A percentile compares a stretch with the other conserved stretches of the same genome.
phyloP scores from a whole-genome alignment of 1,140 invertebrate species.

The Neotoxoptera formosana region DNA sequence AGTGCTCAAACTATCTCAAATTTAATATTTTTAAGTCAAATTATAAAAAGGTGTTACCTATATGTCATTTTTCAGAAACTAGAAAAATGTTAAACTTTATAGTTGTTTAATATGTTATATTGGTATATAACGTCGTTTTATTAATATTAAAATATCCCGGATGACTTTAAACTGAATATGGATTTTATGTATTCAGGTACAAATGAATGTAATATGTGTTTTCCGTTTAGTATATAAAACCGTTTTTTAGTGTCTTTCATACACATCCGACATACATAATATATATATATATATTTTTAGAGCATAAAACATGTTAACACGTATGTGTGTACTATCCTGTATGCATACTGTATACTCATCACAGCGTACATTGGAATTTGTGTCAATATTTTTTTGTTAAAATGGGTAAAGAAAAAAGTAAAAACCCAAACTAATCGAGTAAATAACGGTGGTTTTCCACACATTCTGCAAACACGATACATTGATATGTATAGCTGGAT shows the following conservation, averaged over 20 bases:
- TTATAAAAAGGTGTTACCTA: no score
- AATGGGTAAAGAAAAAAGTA: neutral
- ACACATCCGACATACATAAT: neutral
- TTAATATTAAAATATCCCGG: neutral
- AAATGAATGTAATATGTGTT: neutral
- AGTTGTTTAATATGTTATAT: no score
- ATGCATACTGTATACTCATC: neutral
- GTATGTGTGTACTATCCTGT: neutral
- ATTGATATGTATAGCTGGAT: neutral
- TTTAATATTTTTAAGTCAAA: no score
- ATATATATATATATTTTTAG: neutral
- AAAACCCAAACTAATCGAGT: neutral
- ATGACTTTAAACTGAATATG: neutral
- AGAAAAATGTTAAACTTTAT: no score
- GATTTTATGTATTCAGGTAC: neutral
- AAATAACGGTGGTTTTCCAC: slow-evolving; percentile 6
- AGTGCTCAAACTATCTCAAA: no score
- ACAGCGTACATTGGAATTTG: neutral
- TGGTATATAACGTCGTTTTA: neutral
- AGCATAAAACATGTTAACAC: neutral
- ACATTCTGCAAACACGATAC: neutral
- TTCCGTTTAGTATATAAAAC: neutral
- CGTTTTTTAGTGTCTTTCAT: neutral
- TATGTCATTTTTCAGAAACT: no score
- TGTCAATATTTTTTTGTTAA: slow-evolving; percentile 23